Evolutionary conservation across 2,888 invertebrate species (phyloP), one percentile per base, ranked within the genome.

Genomic region (Hypercompe scribonia): DNA sequence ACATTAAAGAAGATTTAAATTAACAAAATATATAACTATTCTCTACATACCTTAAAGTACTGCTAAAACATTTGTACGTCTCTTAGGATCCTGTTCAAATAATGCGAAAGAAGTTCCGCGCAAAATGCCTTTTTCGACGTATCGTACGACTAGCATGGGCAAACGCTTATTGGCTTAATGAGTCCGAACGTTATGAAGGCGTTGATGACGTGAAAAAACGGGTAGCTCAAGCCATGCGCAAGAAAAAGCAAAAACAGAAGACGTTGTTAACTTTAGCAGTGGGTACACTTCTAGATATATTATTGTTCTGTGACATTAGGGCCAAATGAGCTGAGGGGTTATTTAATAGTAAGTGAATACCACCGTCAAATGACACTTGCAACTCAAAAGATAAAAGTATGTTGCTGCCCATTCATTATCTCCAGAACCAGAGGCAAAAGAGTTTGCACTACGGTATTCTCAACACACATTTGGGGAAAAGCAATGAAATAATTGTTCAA

Each of bases 141-240:
- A 80, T 96, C 0, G 96, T 96, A 0, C 95, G 97, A 1, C 85
- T 96, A 78, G 96, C 96, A 0, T 93, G 96, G 81, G 94, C 94
- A 11, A 97, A 97, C 85, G 80, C 92, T 0, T 94, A 93, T 78
- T 97, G 97, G 97, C 82, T 97, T 74, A 93, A 93, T 46, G 96
- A 96, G 81, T 92, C 92, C 0, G 94, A 94, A 36, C 87, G 93
- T 0, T 95, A 95, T 74, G 92, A 93, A 75, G 96, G 96, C 0
- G 85, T 94, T 2, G 96, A 95, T 74, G 95, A 96, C 77, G 96
- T 96, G 5, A 93, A 94, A 84, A 93, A 95, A 67, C 96, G 97
- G 80, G 96, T 97, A 11, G 95, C 95, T 42, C 94, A 96, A 80
- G 93, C 96, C 24, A 92, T 96, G 46, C 93, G 96, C 3, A 88